Percentiles rank a stretch among this genome's conserved stretches.
Evolutionary conservation across 2,888 invertebrate species (phyloP).

Genomic region (Aphidoletes aphidimyza): DNA sequence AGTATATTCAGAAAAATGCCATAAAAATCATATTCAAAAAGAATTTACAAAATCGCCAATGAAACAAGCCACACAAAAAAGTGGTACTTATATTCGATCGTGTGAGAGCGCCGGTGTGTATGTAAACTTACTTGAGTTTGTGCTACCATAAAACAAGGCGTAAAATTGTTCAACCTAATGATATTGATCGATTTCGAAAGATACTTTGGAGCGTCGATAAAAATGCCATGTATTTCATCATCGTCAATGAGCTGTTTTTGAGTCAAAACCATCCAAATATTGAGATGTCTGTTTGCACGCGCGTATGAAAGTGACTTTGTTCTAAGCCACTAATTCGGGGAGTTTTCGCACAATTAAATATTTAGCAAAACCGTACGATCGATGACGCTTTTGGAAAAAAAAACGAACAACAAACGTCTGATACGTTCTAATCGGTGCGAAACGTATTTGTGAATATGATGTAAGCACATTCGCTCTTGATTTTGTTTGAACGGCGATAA

Average conservation of each 20-base stretch:
- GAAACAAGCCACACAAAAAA: not conserved
- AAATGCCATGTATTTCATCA: conserved; percentile 1
- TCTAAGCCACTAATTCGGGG: not conserved
- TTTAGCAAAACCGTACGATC: not conserved
- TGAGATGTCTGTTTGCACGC: too few species aligned
- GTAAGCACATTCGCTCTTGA: conserved; percentile 7
- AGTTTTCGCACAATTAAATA: not conserved
- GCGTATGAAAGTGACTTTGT: not conserved
- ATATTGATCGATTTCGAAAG: conserved; percentile 40
- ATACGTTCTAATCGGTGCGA: conserved; percentile 16
- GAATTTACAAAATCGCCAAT: conserved; percentile 16
- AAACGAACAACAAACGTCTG: not conserved
- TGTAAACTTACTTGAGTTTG: conserved; percentile 17
- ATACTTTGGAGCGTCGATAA: not conserved
- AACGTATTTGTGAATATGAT: conserved; percentile 8
- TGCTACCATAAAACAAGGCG: not conserved
- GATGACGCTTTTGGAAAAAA: not conserved
- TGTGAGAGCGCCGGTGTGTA: not conserved
- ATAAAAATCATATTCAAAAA: not conserved
- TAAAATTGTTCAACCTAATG: conserved; percentile 7
- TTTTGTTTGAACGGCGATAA: not conserved
- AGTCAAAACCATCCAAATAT: too few species aligned
- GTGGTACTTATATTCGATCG: not conserved
- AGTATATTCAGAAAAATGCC: not conserved
- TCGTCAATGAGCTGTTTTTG: not conserved